Evolutionary conservation across 1,140 invertebrate species (phyloP), one percentile per base, ranked within the genome.

Genomic region (Drosophila sp.): DNA sequence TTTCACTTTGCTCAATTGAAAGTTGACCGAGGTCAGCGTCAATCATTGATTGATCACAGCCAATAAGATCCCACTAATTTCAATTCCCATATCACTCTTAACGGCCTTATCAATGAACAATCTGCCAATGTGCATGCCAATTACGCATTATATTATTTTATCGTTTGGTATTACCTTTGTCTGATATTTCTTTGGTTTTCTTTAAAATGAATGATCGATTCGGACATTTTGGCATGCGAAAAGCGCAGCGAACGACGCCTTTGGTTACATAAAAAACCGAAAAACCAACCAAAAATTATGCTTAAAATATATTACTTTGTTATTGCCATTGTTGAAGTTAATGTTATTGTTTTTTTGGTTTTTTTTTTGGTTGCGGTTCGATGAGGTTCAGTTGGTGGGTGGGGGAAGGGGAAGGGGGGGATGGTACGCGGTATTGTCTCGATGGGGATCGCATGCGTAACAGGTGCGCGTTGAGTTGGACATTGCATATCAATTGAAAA

Each of bases 401-500:
- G 9, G 34, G 16, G 3, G 32, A 0, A 13, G 27, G 27, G 8
- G 18, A n/a, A n/a, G n/a, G 32, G 7, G 16, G 16, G 2, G 5
- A 5, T 38, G n/a, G 11, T 38, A 38, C 8, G 1, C 36, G 36
- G 36, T 38, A 38, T 38, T 38, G 36, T 38, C 36, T 38, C 36
- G n/a, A 6, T 50, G 25, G 46, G 46, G 27, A 48, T 46, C 29
- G 51, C 62, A 56, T 66, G 63, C 70, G 70, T 72, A 72, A 72
- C 70, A 72, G 70, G 70, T 72, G 70, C 45, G 25, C 45, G 43
- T 27, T 34, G 13, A 46, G 21, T 36, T 36, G 32, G 50, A 14
- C 50, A 36, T 36, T 72, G 70, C 70, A 72, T 72, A 67, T 72
- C 70, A 72, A 72, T 72, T 72, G 70, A 72, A 67, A 66, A 67